Percentiles rank a stretch among this genome's conserved stretches.
These are phyloP conservation scores for Drosophila peninsularis DNA, from an alignment of 2,888 invertebrate species.

Conservation along the genomic window DNA sequence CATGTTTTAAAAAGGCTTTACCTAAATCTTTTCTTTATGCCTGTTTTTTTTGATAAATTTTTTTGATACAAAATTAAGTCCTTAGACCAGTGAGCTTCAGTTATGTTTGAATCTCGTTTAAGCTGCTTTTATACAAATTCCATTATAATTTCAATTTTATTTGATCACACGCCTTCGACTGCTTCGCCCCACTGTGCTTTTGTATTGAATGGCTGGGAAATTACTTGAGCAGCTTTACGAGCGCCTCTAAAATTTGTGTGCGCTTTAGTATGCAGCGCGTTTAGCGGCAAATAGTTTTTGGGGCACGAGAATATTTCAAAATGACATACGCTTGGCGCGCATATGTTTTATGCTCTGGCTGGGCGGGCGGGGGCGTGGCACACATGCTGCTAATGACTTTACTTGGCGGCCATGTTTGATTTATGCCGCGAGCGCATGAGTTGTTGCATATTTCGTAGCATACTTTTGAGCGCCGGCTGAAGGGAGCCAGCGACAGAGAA, in stretches of 20 bases:
- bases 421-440: slow-evolving; percentile 55
- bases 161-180: not conserved
- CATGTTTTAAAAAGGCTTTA: too few relatives aligned
- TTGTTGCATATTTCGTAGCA: slow-evolving; percentile 34
- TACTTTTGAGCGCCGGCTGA: slow-evolving; percentile 33
- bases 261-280: slow-evolving; percentile 68
- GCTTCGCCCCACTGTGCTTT: slow-evolving; percentile 42
- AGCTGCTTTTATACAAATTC: not conserved
- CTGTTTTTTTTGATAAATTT: too few relatives aligned
- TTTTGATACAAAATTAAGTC: too few relatives aligned
- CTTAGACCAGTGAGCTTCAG: too few relatives aligned
- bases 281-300: slow-evolving; percentile 73
- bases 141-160: not conserved
- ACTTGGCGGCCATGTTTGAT: slow-evolving; percentile 52
- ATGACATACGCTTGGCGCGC: slow-evolving; percentile 55
- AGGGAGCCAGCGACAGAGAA: not conserved
- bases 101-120: not conserved
- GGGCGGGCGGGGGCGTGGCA: slow-evolving; percentile 37
- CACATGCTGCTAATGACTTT: slow-evolving; percentile 70
- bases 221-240: slow-evolving; percentile 53
- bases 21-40: too few relatives aligned
- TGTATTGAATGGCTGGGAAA: slow-evolving; percentile 43
- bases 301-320: slow-evolving; percentile 61
- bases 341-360: slow-evolving; percentile 24
- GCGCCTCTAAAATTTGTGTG: slow-evolving; percentile 45